A percentile compares a stretch with the other conserved stretches of the same genome.
phyloP scores from a whole-genome alignment of 2,888 invertebrate species.

The Nematopogon swammerdamellus region DNA sequence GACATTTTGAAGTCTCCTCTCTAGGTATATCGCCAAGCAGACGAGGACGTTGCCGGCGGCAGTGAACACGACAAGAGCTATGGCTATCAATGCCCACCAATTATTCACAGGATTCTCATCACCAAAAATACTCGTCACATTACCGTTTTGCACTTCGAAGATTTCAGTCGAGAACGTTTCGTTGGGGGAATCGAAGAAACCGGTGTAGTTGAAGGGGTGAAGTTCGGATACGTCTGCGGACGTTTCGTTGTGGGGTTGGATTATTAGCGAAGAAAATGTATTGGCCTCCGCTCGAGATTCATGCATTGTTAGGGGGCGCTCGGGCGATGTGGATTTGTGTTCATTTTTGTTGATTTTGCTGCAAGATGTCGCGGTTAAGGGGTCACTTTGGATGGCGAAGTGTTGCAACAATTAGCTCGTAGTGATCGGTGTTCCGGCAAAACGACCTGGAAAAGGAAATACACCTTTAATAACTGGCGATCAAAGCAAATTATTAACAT shows the following conservation, averaged over 20 bases:
- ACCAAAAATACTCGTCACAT: slow-evolving; percentile 12
- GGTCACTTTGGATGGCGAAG: too few species aligned
- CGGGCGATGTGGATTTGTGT: not conserved
- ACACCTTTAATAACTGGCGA: too few species aligned
- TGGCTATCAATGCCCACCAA: slow-evolving; percentile 80
- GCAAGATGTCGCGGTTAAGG: too few species aligned
- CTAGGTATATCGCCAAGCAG: slow-evolving; percentile 89
- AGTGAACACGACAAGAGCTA: slow-evolving; percentile 77
- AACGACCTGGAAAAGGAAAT: too few species aligned
- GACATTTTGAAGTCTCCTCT: slow-evolving; percentile 89
- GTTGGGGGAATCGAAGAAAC: slow-evolving; percentile 16
- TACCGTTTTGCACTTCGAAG: slow-evolving; percentile 16
- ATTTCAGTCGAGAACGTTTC: slow-evolving; percentile 12
- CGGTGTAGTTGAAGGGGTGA: not conserved
- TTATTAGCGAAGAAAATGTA: not conserved
- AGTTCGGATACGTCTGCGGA: not conserved
- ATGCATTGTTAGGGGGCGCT: not conserved
- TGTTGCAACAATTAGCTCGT: too few species aligned
- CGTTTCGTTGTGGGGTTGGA: not conserved
- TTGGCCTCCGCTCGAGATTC: not conserved
- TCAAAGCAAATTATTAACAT: too few species aligned
- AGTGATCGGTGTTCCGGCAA: too few species aligned
- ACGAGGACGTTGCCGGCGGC: slow-evolving; percentile 92
- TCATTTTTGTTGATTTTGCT: too few species aligned
- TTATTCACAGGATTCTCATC: slow-evolving; percentile 47